Evolutionary conservation across 2,797 vertebrate genomes (phyloP), one percentile per base, ranked within the genome.

Genomic region (Neosilurus hyrtlii): DNA sequence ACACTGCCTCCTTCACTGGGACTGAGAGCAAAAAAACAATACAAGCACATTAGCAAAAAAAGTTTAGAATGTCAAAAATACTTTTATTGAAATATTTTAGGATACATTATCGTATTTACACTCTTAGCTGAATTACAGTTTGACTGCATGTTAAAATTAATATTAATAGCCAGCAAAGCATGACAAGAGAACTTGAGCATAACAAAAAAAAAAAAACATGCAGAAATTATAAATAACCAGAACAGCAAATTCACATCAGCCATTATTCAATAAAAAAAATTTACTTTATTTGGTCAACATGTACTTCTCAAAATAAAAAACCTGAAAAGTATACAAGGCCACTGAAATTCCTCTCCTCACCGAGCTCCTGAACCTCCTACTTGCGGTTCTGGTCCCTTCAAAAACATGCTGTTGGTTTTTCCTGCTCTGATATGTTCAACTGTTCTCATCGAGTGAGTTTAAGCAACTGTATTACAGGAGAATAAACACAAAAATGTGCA

Each of bases 11-110:
- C 30, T 43, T 24, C 14, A 16, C 22, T 30, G 15, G 37, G 61
- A 49, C 18, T 51, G 12, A 30, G 52, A 26, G 18, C 12, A 59
- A 59, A 56, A 73, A 35, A 78, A 51, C 3, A 1, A 51, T 24
- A 20, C 24, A 16, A 43, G 9, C 16, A 15, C 52, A 20, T 71
- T 51, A 52, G n/a, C 37, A 62, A 65, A 54, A n/a, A 3, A 57
- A 63, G 14, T 3, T 63, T 26, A 62, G 43, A 59, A 49, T 83
- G 74, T 80, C 80, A 79, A 81, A 84, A 84, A 85, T 62, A 93
- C 92, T 95, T 88, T 96, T 96, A 96, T 96, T 96, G 84, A 94
- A 96, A 90, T 88, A 92, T 86, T 87, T 95, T 93, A 93, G 91
- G 94, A 93, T 94, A 94, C 85, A 90, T 86, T 91, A 88, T 92